Percentiles rank a stretch among this genome's conserved stretches.
phyloP scores from a whole-genome alignment of 2,797 vertebrate genomes.

The Catamblyrhynchus diadema region DNA sequence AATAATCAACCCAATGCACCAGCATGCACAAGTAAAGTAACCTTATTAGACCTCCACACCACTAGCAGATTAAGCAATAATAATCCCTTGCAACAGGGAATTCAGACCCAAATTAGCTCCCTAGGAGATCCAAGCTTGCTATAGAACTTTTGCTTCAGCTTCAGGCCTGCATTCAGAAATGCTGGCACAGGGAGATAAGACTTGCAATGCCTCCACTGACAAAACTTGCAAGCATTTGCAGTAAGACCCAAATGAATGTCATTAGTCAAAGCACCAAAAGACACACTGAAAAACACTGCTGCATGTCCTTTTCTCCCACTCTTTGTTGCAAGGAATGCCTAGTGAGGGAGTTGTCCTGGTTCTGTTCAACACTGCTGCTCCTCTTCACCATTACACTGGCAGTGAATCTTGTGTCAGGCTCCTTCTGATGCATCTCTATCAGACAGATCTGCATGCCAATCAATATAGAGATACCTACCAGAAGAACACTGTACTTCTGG shows the following conservation, averaged over 20 bases:
- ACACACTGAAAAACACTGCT: background rate
- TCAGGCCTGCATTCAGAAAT: background rate
- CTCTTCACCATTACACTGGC: background rate
- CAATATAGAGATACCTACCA: background rate
- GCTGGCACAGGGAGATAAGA: background rate
- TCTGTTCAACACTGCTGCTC: background rate
- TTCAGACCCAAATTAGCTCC: slow-evolving; percentile 34
- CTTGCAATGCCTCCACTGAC: background rate
- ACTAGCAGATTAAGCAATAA: slow-evolving; percentile 30
- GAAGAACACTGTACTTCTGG: background rate
- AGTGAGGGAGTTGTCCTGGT: background rate
- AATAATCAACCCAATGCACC: background rate
- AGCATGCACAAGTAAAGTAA: slow-evolving; percentile 18
- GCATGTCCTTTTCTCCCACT: background rate
- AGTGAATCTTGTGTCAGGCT: fast-evolving
- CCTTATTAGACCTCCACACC: slow-evolving; percentile 7
- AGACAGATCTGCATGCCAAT: background rate
- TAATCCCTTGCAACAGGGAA: slow-evolving; percentile 21
- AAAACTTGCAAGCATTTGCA: background rate
- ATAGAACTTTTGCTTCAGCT: background rate
- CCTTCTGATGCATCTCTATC: fast-evolving
- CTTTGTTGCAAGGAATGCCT: background rate
- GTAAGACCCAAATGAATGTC: background rate
- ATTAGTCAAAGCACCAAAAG: background rate
- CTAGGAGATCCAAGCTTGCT: background rate